Percentiles rank a stretch among this genome's conserved stretches.
Conservation (phyloP, 2,113 vertebrate species). For the Macaca mulatta region DNA sequence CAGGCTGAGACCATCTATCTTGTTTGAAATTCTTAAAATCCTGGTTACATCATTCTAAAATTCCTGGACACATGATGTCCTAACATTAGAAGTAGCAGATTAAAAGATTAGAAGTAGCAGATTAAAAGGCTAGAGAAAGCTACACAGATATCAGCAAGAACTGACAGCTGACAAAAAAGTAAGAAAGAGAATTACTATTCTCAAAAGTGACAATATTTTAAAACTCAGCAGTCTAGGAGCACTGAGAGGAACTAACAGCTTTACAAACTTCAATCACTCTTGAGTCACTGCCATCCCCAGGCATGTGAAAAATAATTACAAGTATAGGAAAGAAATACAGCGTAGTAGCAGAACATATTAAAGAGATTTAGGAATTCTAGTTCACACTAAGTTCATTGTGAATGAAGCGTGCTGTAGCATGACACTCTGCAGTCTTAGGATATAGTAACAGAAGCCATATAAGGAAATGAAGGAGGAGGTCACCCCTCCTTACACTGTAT, state of each 20-base stretch:
- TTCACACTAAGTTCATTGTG: conserved; percentile 30
- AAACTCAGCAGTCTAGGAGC: neutral
- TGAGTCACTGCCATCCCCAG: neutral
- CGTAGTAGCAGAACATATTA: conserved; percentile 11
- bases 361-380: conserved; percentile 64
- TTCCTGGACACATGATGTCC: neutral
- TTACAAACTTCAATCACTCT: neutral
- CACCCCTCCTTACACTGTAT: neutral
- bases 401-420: neutral
- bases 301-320: conserved; percentile 19
- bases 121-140: neutral
- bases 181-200: neutral
- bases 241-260: neutral
- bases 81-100: neutral
- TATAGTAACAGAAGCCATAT: accelerated
- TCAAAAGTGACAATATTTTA: neutral
- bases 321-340: conserved; percentile 27
- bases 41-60: neutral
- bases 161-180: neutral
- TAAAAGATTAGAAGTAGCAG: neutral
- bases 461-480: too few relatives aligned
- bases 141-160: neutral
- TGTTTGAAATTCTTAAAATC: neutral
- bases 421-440: neutral
- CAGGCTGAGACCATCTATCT: neutral